Conservation (phyloP, 2,797 vertebrate genomes). For the Erethizon dorsatum region DNA sequence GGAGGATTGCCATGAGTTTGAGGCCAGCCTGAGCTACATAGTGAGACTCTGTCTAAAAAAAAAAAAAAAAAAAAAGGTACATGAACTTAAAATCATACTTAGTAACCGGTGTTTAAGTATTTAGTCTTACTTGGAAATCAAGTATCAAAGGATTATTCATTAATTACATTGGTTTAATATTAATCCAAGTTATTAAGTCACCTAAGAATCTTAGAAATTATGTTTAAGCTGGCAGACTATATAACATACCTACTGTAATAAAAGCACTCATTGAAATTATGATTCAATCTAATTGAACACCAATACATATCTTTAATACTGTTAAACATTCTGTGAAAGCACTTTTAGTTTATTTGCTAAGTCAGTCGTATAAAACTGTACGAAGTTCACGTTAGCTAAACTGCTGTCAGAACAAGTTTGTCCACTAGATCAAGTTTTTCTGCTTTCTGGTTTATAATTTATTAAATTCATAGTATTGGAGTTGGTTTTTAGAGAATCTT, state of each 20-base stretch:
- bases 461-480: background rate
- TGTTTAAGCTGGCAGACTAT: background rate
- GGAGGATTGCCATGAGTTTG: background rate
- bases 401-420: background rate
- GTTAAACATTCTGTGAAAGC: background rate
- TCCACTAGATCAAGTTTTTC: background rate
- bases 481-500: background rate
- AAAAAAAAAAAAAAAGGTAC: background rate
- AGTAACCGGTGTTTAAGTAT: background rate
- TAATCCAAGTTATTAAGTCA: background rate
- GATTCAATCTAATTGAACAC: background rate
- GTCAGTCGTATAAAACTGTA: background rate
- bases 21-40: background rate
- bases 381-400: background rate
- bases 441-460: background rate
- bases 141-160: background rate
- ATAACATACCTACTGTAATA: background rate
- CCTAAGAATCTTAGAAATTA: background rate
- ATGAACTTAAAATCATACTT: background rate
- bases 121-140: background rate
- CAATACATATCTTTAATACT: background rate
- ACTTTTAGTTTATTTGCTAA: background rate
- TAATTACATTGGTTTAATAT: slow-evolving; percentile 42
- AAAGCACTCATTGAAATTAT: slow-evolving; percentile 25
- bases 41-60: background rate